Conservation (phyloP, 2,797 vertebrate species). For the Saguinus oedipus region DNA sequence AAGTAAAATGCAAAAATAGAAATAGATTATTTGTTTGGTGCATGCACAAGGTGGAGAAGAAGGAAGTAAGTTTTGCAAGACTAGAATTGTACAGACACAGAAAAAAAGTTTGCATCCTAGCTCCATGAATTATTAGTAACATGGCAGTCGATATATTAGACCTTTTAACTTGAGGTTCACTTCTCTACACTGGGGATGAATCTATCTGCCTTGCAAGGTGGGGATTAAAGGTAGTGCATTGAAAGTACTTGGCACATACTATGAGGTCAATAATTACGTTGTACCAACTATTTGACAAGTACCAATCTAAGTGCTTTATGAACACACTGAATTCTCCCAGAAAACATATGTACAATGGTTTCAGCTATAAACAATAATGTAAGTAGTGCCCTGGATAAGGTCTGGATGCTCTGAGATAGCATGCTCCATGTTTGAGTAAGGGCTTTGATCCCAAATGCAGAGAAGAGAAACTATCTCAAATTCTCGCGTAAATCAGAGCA, state of each 20-base stretch:
- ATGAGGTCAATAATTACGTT: background rate
- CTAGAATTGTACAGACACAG: background rate
- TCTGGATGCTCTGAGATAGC: background rate
- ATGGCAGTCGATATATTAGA: background rate
- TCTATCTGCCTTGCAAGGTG: background rate
- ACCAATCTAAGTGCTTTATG: background rate
- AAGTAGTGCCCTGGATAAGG: constrained; percentile 83
- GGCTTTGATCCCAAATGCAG: background rate
- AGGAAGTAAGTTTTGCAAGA: background rate
- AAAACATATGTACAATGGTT: background rate
- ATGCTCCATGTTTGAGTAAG: background rate
- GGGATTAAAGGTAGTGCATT: background rate
- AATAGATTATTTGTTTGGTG: background rate
- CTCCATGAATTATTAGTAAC: background rate
- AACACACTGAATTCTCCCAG: background rate
- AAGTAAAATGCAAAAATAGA: background rate
- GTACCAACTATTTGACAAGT: background rate
- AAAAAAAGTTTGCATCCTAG: background rate
- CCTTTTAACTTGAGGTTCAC: background rate
- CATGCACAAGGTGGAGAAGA: background rate
- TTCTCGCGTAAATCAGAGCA: constrained; percentile 29
- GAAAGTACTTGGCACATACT: background rate
- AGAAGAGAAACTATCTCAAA: background rate
- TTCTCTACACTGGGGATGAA: background rate
- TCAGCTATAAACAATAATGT: constrained; percentile 93